phyloP scores from a whole-genome alignment of 2,113 vertebrate genomes.

The Sphaerodactylus townsendi region DNA sequence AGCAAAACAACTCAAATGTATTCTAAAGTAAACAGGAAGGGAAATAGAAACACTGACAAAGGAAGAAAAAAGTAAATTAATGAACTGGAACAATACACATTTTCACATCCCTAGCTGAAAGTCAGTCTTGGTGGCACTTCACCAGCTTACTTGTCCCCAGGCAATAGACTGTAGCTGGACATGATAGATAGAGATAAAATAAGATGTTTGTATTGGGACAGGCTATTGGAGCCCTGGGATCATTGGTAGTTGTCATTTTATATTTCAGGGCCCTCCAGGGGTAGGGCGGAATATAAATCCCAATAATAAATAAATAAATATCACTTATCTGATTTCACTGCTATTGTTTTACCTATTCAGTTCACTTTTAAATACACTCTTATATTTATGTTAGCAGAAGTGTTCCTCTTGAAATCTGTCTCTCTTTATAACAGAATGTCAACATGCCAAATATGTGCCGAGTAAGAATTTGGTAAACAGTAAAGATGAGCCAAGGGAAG shows the following conservation, averaged over 20 bases:
- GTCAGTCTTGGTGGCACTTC: background rate
- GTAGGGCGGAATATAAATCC: too few species aligned
- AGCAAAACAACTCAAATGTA: too few species aligned
- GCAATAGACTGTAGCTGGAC: background rate
- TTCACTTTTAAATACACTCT: background rate
- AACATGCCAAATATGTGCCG: slow-evolving; percentile 34
- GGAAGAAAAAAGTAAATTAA: too few species aligned
- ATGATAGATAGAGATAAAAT: background rate
- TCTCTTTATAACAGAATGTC: slow-evolving; percentile 20
- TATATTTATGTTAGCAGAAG: slow-evolving; percentile 4
- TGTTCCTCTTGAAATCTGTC: slow-evolving; percentile 24
- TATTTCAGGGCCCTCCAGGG: too few species aligned
- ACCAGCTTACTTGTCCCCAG: background rate
- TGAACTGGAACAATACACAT: too few species aligned
- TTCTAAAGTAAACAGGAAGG: too few species aligned
- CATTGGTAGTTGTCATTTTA: background rate
- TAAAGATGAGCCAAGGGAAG: slow-evolving; percentile 43
- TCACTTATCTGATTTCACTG: background rate
- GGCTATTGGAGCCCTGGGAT: background rate
- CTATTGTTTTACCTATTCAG: background rate
- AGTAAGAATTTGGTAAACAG: slow-evolving; percentile 55
- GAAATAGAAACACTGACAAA: too few species aligned
- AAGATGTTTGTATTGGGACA: background rate
- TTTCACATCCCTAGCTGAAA: background rate
- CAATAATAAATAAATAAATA: too few species aligned